phyloP scores from a whole-genome alignment of 2,113 vertebrate species.

The Cavia porcellus region DNA sequence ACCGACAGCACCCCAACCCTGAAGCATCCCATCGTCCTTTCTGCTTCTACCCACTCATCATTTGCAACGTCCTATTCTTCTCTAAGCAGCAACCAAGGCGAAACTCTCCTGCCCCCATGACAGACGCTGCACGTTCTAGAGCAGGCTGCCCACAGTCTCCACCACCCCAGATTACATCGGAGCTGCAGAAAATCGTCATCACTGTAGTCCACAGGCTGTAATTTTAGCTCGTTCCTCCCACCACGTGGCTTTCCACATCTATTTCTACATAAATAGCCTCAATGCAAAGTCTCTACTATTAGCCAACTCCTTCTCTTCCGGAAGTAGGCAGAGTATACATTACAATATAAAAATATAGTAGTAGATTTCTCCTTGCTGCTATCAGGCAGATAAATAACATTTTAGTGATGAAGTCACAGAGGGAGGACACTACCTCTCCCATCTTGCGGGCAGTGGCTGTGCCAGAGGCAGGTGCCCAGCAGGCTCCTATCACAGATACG shows the following conservation, averaged over 20 bases:
- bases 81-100: background rate
- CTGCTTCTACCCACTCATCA: background rate
- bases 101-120: background rate
- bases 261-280: slow-evolving; percentile 6
- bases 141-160: background rate
- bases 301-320: background rate
- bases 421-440: background rate
- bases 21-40: background rate
- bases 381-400: background rate
- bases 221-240: slow-evolving; percentile 19
- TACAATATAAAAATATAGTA: background rate
- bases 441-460: background rate
- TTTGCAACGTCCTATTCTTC: background rate
- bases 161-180: background rate
- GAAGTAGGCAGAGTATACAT: background rate
- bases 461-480: background rate
- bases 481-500: background rate
- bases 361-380: background rate
- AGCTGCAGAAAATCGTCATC: background rate
- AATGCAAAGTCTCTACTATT: background rate
- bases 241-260: background rate
- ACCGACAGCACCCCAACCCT: background rate
- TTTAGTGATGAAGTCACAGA: background rate
- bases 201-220: background rate
- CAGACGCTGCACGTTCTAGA: background rate